Base-by-base conservation (phyloP, 2,797 vertebrate species). In the Eulemur mongoz region DNA sequence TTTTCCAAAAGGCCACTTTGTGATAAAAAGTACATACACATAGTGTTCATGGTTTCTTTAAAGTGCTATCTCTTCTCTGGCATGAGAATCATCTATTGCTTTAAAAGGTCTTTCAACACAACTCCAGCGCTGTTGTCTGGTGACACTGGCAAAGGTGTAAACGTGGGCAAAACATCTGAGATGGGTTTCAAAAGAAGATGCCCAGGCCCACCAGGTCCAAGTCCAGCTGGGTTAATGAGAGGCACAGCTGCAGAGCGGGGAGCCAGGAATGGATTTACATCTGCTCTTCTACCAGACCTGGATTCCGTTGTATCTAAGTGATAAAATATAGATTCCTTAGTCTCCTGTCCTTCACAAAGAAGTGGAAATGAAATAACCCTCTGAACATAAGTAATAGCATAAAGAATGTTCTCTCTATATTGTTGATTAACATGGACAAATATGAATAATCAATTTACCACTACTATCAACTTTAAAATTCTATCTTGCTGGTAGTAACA, bases 171-270 rank as follows among this genome's bases (percentile, higher is more conserved):
- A 1, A 99, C 98, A 17, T 99, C 99, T 0, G 99, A 99, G 98
- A 99, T 99, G 93, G 99, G 99, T 98, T 99, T 99, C 99, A 99
- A 99, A 87, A 99, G 99, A 87, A 99, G 99, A 98, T 99, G 99
- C 25, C 99, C 99, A 4, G 99, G 98, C 61, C 98, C 96, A 20
- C 97, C 98, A 0, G 98, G 94, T 73, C 98, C 96, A 18, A 98
- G 97, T 48, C 97, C 96, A 2, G 98, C 96, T 5, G 99, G 98
- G 88, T 98, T 98, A 79, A 99, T 95, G 8, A 99, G 99, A 63
- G 99, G 99, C 61, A 99, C 99, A 0, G 99, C 99, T 8, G 99
- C 99, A 4, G 99, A 99, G 67, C 99, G 99, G 30, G 99, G 99
- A 2, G 99, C 99, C 98, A 99, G 97, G 99, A 99, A 99, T 0